These are phyloP conservation scores for Bos javanicus DNA, from an alignment of 2,113 vertebrate genomes.

Conservation along the genomic window DNA sequence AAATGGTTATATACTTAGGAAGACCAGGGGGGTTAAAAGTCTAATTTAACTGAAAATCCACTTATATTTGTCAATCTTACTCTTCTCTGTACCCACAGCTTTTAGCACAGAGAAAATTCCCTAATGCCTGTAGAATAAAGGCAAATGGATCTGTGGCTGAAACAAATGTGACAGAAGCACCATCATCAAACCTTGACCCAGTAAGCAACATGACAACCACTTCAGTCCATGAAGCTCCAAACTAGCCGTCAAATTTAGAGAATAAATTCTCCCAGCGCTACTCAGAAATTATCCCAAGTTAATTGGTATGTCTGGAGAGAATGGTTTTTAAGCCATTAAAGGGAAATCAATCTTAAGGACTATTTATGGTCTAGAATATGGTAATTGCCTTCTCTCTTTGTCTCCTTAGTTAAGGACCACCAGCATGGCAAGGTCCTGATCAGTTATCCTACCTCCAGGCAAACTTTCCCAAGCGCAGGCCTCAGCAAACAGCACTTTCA, in stretches of 20 bases:
- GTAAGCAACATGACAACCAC: neutral
- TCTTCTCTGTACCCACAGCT: neutral
- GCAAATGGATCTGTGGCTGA: neutral
- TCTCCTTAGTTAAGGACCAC: neutral
- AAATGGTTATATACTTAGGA: neutral
- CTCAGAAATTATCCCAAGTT: slow-evolving; percentile 10
- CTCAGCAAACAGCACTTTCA: neutral
- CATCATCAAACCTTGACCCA: neutral
- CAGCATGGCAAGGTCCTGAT: neutral
- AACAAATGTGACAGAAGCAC: neutral
- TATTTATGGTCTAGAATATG: neutral
- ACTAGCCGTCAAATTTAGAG: neutral
- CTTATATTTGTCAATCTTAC: neutral
- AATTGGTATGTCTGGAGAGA: neutral
- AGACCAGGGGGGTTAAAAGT: neutral
- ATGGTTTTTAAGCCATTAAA: neutral
- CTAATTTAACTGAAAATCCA: slow-evolving; percentile 13
- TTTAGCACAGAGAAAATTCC: neutral
- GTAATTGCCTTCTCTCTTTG: neutral
- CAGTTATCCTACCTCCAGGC: neutral
- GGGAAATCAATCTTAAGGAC: neutral
- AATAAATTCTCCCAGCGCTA: neutral
- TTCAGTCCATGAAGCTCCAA: neutral
- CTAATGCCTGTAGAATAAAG: neutral
- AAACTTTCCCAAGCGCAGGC: neutral